A percentile compares a stretch with the other conserved stretches of the same genome.
Conservation (phyloP, 2,797 vertebrate species). For the Sparus aurata region DNA sequence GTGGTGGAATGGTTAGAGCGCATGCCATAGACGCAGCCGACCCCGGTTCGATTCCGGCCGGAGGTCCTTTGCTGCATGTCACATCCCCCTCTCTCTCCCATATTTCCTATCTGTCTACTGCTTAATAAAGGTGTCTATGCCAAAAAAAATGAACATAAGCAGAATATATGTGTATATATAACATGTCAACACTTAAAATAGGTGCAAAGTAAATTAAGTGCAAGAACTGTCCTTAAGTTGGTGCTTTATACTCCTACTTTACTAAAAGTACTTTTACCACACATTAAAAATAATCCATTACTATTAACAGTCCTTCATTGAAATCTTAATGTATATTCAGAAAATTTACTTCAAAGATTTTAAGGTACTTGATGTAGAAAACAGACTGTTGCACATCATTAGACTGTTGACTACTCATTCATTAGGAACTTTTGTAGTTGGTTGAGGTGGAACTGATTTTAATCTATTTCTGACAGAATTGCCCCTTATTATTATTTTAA, state of each 20-base stretch:
- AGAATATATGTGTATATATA: background rate
- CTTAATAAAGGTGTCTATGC: too few species aligned
- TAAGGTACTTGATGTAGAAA: background rate
- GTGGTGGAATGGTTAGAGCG: too few species aligned
- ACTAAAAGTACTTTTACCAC: background rate
- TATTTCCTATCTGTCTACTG: too few species aligned
- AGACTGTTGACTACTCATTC: background rate
- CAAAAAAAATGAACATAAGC: too few species aligned
- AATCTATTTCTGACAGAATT: too few species aligned
- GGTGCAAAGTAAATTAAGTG: background rate
- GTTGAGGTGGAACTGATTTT: background rate
- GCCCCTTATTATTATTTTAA: too few species aligned
- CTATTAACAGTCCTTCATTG: background rate
- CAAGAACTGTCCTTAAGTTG: background rate
- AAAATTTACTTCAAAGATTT: background rate
- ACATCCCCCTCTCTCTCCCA: too few species aligned
- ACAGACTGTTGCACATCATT: background rate
- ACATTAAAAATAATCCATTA: background rate
- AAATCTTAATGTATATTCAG: background rate
- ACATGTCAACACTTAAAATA: background rate
- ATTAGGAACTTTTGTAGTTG: background rate
- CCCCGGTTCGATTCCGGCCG: too few species aligned
- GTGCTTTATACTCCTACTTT: background rate
- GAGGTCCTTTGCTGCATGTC: too few species aligned
- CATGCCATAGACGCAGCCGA: too few species aligned